phyloP scores from a whole-genome alignment of 2,888 invertebrate species.

The Eueremaeus valkanovi region DNA sequence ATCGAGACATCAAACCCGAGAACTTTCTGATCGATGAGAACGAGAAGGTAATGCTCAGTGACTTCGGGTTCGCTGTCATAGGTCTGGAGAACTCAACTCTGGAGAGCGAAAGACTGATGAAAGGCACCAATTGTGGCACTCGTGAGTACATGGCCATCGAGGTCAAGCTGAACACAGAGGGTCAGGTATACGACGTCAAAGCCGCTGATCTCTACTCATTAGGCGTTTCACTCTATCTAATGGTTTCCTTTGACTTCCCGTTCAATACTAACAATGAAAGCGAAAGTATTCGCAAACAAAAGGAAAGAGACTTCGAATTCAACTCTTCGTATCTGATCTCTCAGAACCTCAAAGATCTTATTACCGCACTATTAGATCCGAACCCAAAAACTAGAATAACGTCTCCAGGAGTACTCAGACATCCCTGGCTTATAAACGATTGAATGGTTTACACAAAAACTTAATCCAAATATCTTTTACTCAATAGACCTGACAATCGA shows the following conservation, averaged over 20 bases:
- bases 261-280: background rate
- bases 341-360: background rate
- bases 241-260: background rate
- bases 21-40: background rate
- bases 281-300: background rate
- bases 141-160: background rate
- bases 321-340: background rate
- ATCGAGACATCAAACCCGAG: slow-evolving; percentile 1
- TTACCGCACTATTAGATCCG: background rate
- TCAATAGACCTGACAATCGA: too few relatives aligned
- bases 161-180: background rate
- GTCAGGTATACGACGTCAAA: background rate
- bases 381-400: background rate
- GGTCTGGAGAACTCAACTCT: background rate
- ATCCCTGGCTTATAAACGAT: background rate
- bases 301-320: background rate
- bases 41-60: background rate
- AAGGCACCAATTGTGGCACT: background rate
- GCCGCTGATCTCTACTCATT: background rate
- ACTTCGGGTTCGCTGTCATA: background rate
- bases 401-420: background rate
- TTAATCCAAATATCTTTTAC: too few relatives aligned
- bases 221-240: background rate
- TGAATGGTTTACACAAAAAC: too few relatives aligned
- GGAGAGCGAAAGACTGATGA: background rate